These are phyloP conservation scores for Leptonema lineaticorne DNA, from an alignment of 1,140 invertebrate genomes.

Conservation along the genomic window DNA sequence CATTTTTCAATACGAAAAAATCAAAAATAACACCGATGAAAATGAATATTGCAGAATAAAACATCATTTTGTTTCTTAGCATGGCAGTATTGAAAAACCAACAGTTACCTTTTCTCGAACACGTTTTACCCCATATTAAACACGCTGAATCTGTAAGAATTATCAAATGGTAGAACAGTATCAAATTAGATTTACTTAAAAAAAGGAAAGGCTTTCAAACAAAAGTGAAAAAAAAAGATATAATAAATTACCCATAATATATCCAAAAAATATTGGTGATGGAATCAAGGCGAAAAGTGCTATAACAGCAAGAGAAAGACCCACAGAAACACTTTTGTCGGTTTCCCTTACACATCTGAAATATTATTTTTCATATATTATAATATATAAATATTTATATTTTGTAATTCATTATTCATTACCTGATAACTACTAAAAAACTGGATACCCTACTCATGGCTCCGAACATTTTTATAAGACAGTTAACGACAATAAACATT, in stretches of 20 bases:
- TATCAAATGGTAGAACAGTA: too few species aligned
- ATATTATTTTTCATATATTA: conserved; percentile 23
- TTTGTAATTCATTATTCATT: neutral
- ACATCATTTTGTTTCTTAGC: conserved; percentile 65
- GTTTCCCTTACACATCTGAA: conserved; percentile 67
- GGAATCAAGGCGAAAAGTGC: conserved; percentile 72
- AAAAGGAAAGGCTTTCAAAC: too few species aligned
- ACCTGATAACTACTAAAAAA: conserved; percentile 65
- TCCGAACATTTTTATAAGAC: conserved; percentile 65
- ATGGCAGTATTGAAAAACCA: conserved; percentile 69
- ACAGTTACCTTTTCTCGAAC: conserved; percentile 69
- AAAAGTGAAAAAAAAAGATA: neutral
- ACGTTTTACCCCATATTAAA: conserved; percentile 74
- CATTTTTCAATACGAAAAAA: conserved; percentile 66
- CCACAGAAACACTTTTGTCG: conserved; percentile 71
- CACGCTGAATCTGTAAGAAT: conserved; percentile 60
- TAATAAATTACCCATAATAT: conserved; percentile 62
- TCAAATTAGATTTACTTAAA: too few species aligned
- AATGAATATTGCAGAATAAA: conserved; percentile 67
- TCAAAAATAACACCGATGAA: conserved; percentile 66
- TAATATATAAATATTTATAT: neutral
- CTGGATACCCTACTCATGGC: conserved; percentile 67
- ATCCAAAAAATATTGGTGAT: conserved; percentile 71
- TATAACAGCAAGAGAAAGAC: conserved; percentile 65
- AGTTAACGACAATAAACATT: conserved; percentile 65